These are phyloP conservation scores for Anoplolepis gracilipes DNA, from an alignment of 1,140 invertebrate species.

Conservation along the genomic window DNA sequence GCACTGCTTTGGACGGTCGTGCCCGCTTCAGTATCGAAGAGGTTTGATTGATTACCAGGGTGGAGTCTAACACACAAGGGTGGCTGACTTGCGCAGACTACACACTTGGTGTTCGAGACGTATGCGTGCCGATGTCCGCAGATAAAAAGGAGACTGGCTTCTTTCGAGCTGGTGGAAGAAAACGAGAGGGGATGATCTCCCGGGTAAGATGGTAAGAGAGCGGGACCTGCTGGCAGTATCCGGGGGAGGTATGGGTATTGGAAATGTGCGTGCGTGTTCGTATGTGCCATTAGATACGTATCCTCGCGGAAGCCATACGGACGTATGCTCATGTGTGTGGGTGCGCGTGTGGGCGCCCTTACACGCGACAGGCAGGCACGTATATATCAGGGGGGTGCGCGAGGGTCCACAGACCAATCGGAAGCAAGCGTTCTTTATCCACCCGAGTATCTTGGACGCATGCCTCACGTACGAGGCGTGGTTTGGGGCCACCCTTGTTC, in stretches of 20 bases:
- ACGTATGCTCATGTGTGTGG: conserved; percentile 30
- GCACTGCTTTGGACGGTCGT: conserved; percentile 62
- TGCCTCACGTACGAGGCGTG: conserved; percentile 83
- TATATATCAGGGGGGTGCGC: conserved; percentile 62
- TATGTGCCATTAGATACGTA: conserved; percentile 47
- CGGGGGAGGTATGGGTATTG: not conserved
- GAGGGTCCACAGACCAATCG: conserved; percentile 83
- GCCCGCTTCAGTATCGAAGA: conserved; percentile 48
- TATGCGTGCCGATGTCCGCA: conserved; percentile 53
- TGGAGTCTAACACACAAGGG: conserved; percentile 79
- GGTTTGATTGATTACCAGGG: conserved; percentile 82
- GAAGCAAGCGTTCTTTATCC: conserved; percentile 84
- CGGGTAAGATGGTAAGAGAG: conserved; percentile 51
- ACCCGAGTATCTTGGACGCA: conserved; percentile 80
- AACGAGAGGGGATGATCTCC: conserved; percentile 19
- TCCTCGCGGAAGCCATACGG: conserved; percentile 56
- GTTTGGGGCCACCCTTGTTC: conserved; percentile 78
- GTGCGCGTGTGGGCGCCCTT: conserved; percentile 41
- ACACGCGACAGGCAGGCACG: conserved; percentile 52
- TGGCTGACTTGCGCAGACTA: conserved; percentile 77
- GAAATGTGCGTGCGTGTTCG: conserved; percentile 14
- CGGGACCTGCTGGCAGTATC: not conserved
- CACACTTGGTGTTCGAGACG: conserved; percentile 59
- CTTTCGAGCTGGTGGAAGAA: conserved; percentile 12
- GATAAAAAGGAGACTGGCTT: conserved; percentile 55